A percentile compares a stretch with the other conserved stretches of the same genome.
These are phyloP conservation scores for Drosophila lacertosa DNA, from an alignment of 1,140 invertebrate species.

Conservation along the genomic window DNA sequence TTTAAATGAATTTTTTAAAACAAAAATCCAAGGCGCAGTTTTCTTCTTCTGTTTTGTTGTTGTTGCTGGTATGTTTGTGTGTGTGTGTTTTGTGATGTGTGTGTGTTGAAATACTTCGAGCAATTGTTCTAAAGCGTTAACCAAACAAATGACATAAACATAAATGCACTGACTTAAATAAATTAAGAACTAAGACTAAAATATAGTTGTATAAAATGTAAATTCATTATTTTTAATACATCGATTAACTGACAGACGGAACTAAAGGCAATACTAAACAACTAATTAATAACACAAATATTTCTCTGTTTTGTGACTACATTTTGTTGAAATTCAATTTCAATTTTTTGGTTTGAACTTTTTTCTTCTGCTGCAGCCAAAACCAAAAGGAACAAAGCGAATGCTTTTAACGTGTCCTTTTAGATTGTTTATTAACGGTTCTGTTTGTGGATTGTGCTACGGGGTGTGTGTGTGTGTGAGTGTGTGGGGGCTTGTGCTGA, in stretches of 20 bases:
- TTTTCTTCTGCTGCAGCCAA: constrained; percentile 1
- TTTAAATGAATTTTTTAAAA: constrained; percentile 76
- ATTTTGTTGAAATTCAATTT: constrained; percentile 72
- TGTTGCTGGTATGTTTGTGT: constrained; percentile 50
- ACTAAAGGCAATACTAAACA: constrained; percentile 44
- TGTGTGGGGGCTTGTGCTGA: constrained; percentile 38
- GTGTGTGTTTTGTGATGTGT: constrained; percentile 43
- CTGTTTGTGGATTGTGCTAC: constrained; percentile 9
- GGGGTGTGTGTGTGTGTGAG: constrained; percentile 6
- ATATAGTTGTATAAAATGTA: constrained; percentile 49
- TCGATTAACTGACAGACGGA: constrained; percentile 16
- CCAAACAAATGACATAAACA: constrained; percentile 49
- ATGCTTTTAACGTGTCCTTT: constrained; percentile 8
- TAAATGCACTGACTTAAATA: constrained; percentile 66
- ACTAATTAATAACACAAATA: constrained; percentile 37
- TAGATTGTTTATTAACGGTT: not conserved
- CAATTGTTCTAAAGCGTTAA: constrained; percentile 43
- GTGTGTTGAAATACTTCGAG: constrained; percentile 67
- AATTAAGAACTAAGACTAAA: constrained; percentile 52
- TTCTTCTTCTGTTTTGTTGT: not conserved
- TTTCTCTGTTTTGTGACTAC: constrained; percentile 37
- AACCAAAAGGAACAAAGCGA: constrained; percentile 34
- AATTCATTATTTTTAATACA: constrained; percentile 35
- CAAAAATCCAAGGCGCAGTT: constrained; percentile 67
- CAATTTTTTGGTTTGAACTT: constrained; percentile 38